Conservation (phyloP, 2,797 vertebrate genomes). For the Chelmon rostratus region DNA sequence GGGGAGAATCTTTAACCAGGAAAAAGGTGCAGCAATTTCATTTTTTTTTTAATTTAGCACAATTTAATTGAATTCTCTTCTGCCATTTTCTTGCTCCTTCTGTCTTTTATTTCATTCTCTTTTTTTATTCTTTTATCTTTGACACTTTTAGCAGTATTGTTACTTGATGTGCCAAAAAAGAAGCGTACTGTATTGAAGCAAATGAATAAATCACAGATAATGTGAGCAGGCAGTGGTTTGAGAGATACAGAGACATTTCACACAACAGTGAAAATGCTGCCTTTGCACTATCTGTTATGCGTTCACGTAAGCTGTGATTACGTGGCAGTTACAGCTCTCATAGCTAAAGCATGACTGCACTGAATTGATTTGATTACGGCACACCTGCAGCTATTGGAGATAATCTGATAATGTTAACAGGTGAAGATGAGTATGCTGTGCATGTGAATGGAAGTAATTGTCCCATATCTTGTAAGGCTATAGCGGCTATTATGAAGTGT, state of each 20-base stretch:
- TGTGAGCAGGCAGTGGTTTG: neutral
- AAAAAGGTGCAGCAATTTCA: neutral
- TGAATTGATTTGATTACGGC: constrained; percentile 22
- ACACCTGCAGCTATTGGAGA: constrained; percentile 31
- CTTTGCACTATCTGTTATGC: neutral
- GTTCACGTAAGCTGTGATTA: constrained; percentile 17
- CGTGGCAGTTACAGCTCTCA: neutral
- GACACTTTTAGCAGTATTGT: too few relatives aligned
- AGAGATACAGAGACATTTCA: neutral
- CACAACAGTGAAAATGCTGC: neutral
- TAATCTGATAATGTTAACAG: constrained; percentile 12
- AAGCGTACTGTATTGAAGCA: too few relatives aligned
- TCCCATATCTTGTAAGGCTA: neutral
- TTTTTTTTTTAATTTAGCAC: too few relatives aligned
- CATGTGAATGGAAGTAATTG: neutral
- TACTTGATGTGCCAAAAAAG: too few relatives aligned
- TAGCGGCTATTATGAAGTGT: neutral
- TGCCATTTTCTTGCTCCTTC: too few relatives aligned
- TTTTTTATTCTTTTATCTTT: too few relatives aligned
- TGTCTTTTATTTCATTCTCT: too few relatives aligned
- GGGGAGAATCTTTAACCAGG: neutral
- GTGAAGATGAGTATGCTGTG: neutral
- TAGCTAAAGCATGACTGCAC: constrained; percentile 8
- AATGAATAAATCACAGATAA: neutral
- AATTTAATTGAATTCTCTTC: too few relatives aligned